Conservation (phyloP, 1,140 invertebrate genomes). For the Zaprionus ornatus region DNA sequence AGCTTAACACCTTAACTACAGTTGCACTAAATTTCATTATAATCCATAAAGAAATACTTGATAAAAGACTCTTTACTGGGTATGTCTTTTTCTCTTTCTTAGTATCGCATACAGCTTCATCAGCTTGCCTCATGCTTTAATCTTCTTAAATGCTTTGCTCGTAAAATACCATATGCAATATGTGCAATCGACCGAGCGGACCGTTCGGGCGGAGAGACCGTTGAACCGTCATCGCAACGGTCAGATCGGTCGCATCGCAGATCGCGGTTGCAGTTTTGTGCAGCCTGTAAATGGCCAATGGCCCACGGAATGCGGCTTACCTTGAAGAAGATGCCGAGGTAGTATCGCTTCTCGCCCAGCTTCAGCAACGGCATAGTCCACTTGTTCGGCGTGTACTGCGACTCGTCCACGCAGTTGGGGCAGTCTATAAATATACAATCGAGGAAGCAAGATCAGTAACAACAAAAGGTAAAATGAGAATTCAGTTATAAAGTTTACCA, state of each 20-base stretch:
- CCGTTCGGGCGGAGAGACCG: constrained; percentile 39
- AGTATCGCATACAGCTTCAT: not conserved
- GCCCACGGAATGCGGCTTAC: constrained; percentile 85
- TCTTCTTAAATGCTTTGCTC: constrained; percentile 6
- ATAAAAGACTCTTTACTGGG: not conserved
- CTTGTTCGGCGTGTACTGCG: constrained; percentile 86
- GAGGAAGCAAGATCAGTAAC: constrained; percentile 32
- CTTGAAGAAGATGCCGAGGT: constrained; percentile 96
- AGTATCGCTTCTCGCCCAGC: constrained; percentile 93
- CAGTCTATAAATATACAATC: constrained; percentile 86
- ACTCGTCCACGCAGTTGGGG: constrained; percentile 91
- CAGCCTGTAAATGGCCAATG: constrained; percentile 42
- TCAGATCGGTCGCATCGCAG: not conserved
- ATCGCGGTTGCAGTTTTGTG: constrained; percentile 28
- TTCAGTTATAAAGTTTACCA: constrained; percentile 42
- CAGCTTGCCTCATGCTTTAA: constrained; percentile 16
- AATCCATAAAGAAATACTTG: not conserved
- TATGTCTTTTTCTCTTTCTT: not conserved
- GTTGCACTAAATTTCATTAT: not conserved
- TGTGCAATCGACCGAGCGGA: constrained; percentile 39
- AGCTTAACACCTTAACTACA: not conserved
- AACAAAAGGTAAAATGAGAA: constrained; percentile 14
- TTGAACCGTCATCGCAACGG: constrained; percentile 41
- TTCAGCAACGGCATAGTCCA: constrained; percentile 95
- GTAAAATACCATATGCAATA: constrained; percentile 53